Base-by-base conservation (phyloP, 1,140 invertebrate species). In the Helicorthomorpha holstii region DNA sequence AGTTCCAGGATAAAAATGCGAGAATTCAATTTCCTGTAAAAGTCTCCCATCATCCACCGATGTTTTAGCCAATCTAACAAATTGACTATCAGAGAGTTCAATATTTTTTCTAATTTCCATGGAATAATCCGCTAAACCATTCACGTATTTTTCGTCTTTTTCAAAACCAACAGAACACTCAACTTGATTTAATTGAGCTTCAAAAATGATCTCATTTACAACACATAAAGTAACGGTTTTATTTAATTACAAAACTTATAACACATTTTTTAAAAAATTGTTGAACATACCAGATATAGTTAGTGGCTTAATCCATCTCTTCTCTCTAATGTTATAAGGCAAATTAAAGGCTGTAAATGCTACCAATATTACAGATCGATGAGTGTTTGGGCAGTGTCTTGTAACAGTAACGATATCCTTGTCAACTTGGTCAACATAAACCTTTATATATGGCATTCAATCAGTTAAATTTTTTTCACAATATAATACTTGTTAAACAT, bases 351-450 rank as follows among this genome's bases (percentile, higher is more conserved):
- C 81, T 4, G 90, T 96, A 66, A 88, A 83, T 2, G 91, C 83
- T 3, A 97, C 80, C 23, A 97, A 61, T 29, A 98, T 77, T 22
- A 97, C 84, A 54, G 85, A 88, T 64, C 89, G 76, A 61, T 94
- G 85, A 1, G 79, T 85, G 2, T 63, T 70, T 0, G 90, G 88
- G 58, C 87, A 86, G 63, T 97, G 93, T 53, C 95, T 75, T 0
- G 95, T 98, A 1, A 98, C 82, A 19, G 90, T 89, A 14, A 98
- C 85, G 29, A 94, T 79, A 69, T 98, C 83, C 1, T 70, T 60
- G 64, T 91, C 84, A 69, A 97, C 80, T 77, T 98, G 93, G 71
- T 99, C 94, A 2, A 98, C 93, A 71, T 83, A 98, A n/a, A 92
- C 80, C 83, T 90, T 59, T 27, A n/a, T n/a, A 57, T 49, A 53